These are phyloP conservation scores for Lamellibrachia satsuma DNA, from an alignment of 2,888 invertebrate species.

Conservation along the genomic window DNA sequence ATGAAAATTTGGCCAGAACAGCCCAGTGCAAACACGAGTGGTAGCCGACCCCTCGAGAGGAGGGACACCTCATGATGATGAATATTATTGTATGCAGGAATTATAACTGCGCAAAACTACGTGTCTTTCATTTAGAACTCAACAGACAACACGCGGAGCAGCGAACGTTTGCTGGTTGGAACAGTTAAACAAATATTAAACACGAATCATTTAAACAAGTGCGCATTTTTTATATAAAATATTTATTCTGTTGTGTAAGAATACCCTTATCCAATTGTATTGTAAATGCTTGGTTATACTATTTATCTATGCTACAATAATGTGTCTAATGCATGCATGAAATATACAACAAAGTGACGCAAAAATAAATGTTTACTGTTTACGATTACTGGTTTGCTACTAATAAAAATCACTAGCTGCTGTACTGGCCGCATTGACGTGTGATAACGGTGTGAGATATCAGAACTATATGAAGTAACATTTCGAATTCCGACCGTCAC, in stretches of 20 bases:
- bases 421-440: neutral
- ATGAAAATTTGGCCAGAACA: no score
- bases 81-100: no score
- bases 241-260: neutral
- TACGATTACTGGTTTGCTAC: neutral
- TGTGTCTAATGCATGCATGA: neutral
- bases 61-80: no score
- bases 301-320: neutral
- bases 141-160: no score
- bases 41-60: no score
- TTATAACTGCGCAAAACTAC: no score
- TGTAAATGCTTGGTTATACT: neutral
- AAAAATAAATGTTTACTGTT: neutral
- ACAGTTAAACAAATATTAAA: neutral
- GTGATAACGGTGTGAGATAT: neutral
- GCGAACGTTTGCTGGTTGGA: no score
- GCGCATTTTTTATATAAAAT: neutral
- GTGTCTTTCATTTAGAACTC: no score
- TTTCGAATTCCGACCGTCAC: neutral
- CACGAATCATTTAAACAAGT: neutral
- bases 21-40: no score
- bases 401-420: neutral
- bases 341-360: neutral
- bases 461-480: neutral
- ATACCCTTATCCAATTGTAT: neutral